These are phyloP conservation scores for Erebia aethiops DNA, from an alignment of 2,888 invertebrate genomes.

Conservation along the genomic window DNA sequence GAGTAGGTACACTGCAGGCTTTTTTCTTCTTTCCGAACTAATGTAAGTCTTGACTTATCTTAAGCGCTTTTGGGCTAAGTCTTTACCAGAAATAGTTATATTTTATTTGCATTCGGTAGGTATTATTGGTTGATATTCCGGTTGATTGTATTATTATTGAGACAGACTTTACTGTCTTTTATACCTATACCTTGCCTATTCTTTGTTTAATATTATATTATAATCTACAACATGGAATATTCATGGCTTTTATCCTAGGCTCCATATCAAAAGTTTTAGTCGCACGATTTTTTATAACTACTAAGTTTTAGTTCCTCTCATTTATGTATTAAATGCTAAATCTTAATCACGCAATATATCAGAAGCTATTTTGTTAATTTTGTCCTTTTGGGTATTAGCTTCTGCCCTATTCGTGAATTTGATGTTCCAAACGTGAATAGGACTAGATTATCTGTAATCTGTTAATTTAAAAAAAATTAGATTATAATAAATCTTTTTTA, in stretches of 20 bases:
- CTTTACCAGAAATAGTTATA: too few relatives aligned
- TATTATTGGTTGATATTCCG: too few relatives aligned
- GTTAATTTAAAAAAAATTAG: too few relatives aligned
- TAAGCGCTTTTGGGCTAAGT: too few relatives aligned
- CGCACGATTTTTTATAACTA: neutral
- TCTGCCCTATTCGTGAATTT: constrained; percentile 1
- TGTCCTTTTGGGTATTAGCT: neutral
- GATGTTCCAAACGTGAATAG: neutral
- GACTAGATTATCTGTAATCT: neutral
- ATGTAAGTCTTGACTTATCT: too few relatives aligned
- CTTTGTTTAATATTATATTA: neutral
- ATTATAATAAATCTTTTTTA: too few relatives aligned
- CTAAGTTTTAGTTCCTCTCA: neutral
- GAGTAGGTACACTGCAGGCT: too few relatives aligned
- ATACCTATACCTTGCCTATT: neutral
- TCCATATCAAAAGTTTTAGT: constrained; percentile 25
- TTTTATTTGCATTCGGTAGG: too few relatives aligned
- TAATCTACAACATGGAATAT: constrained; percentile 8
- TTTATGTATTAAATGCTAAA: neutral
- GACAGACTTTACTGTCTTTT: neutral
- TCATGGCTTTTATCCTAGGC: constrained; percentile 15
- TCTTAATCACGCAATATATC: neutral
- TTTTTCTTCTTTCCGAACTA: too few relatives aligned
- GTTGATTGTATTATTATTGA: neutral
- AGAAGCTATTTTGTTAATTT: neutral